These are phyloP conservation scores for Tetragnatha montana DNA, from an alignment of 2,888 invertebrate species.

Conservation along the genomic window DNA sequence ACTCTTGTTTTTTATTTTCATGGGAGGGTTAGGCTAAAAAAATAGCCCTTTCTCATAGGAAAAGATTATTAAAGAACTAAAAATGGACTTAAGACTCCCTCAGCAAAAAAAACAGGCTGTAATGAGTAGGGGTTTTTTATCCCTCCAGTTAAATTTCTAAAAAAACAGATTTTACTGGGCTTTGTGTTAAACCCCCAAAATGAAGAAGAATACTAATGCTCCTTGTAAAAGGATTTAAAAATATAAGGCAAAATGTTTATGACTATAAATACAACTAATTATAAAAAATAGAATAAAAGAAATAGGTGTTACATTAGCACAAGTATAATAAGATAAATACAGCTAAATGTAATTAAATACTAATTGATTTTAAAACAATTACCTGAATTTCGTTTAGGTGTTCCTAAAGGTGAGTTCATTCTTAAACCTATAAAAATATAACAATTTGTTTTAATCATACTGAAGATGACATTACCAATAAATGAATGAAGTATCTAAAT, in stretches of 20 bases:
- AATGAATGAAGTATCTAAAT: not conserved
- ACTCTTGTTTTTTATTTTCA: too few species aligned
- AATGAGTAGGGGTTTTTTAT: too few species aligned
- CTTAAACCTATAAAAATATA: conserved; percentile 74
- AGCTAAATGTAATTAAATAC: not conserved
- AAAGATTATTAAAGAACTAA: too few species aligned
- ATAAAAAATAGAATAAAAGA: not conserved
- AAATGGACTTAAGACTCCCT: too few species aligned
- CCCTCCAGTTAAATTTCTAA: too few species aligned
- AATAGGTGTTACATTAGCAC: too few species aligned
- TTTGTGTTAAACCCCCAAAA: too few species aligned
- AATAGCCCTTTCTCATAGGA: too few species aligned
- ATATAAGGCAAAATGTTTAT: not conserved
- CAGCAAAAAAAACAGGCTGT: too few species aligned
- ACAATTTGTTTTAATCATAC: conserved; percentile 5
- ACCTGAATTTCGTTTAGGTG: conserved; percentile 74
- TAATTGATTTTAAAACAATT: conserved; percentile 3
- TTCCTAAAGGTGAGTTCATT: conserved; percentile 75
- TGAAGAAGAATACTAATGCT: too few species aligned
- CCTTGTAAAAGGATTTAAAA: not conserved
- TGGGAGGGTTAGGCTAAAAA: too few species aligned
- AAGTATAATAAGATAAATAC: not conserved
- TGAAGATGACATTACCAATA: not conserved
- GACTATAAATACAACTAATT: not conserved
- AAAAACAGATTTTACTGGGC: too few species aligned